Percentiles rank a stretch among this genome's conserved stretches.
Evolutionary conservation across 1,140 invertebrate species (phyloP).

Genomic region (Ooceraea biroi): DNA sequence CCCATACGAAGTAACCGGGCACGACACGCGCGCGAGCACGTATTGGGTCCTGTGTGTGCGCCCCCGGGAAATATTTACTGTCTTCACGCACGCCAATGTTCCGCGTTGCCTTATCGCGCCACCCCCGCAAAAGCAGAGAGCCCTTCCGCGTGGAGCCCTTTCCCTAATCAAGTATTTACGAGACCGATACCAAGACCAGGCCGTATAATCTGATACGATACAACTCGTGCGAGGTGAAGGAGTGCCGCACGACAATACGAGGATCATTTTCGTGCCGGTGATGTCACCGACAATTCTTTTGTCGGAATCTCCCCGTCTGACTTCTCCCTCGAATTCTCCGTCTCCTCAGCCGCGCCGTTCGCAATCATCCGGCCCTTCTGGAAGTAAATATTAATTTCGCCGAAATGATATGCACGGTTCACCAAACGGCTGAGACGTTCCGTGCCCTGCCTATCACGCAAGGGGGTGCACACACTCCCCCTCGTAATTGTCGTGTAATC

Average conservation of each 20-base stretch:
- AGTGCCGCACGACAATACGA: neutral
- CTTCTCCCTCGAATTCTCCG: neutral
- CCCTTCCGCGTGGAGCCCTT: slow-evolving; percentile 1
- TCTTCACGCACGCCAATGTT: slow-evolving; percentile 67
- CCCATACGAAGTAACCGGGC: slow-evolving; percentile 38
- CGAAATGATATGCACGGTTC: slow-evolving; percentile 24
- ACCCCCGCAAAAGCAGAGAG: slow-evolving; percentile 8
- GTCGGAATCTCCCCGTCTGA: neutral
- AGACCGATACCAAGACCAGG: slow-evolving; percentile 34
- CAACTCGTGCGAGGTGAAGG: neutral
- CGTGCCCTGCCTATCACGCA: slow-evolving; percentile 44
- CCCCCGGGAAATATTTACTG: slow-evolving; percentile 64
- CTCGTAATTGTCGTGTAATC: slow-evolving; percentile 51
- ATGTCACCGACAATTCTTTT: neutral
- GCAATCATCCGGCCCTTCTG: neutral
- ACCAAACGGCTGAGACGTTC: slow-evolving; percentile 16
- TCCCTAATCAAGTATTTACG: slow-evolving; percentile 67
- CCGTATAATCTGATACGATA: slow-evolving; percentile 40
- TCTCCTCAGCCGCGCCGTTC: neutral
- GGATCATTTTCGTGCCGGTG: neutral
- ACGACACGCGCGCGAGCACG: slow-evolving; percentile 15
- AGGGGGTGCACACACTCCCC: slow-evolving; percentile 27
- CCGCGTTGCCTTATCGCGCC: slow-evolving; percentile 29
- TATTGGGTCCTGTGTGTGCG: slow-evolving; percentile 55
- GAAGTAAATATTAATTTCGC: slow-evolving; percentile 4